These are phyloP conservation scores for Diploptera punctata DNA, from an alignment of 2,888 invertebrate species.

Conservation along the genomic window DNA sequence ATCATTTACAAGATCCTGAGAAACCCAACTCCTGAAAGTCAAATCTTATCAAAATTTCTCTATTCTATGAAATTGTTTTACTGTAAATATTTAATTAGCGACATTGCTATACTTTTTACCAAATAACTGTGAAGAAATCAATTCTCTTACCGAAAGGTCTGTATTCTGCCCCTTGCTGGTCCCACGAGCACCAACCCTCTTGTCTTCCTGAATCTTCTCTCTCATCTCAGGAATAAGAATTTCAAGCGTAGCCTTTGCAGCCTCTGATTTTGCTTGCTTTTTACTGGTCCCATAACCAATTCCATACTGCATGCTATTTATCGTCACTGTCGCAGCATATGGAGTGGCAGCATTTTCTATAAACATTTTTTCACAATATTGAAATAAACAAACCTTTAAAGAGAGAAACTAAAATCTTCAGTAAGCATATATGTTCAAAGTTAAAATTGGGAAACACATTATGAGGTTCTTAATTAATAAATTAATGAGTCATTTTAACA, in stretches of 20 bases:
- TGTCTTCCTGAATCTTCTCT: constrained; percentile 74
- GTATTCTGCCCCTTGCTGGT: constrained; percentile 56
- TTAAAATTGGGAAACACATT: too few relatives aligned
- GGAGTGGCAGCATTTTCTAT: constrained; percentile 90
- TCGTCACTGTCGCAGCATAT: constrained; percentile 91
- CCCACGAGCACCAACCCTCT: constrained; percentile 54
- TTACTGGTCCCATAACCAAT: constrained; percentile 95
- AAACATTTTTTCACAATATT: constrained; percentile 8
- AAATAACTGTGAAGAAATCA: too few relatives aligned
- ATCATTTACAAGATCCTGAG: too few relatives aligned
- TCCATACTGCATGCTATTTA: constrained; percentile 93
- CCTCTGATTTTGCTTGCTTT: constrained; percentile 94
- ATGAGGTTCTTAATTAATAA: too few relatives aligned
- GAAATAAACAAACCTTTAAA: neutral
- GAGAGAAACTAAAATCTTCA: neutral
- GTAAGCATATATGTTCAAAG: too few relatives aligned
- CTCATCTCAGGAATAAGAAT: constrained; percentile 93
- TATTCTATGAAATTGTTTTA: too few relatives aligned
- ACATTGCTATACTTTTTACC: too few relatives aligned
- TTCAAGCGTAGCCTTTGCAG: constrained; percentile 87
- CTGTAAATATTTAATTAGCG: too few relatives aligned
- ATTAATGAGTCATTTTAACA: too few relatives aligned
- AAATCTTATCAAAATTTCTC: too few relatives aligned
- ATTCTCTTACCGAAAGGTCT: constrained; percentile 62
- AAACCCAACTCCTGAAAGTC: too few relatives aligned